Conservation (phyloP, 2,888 invertebrate genomes). For the Leucophenga maculata region DNA sequence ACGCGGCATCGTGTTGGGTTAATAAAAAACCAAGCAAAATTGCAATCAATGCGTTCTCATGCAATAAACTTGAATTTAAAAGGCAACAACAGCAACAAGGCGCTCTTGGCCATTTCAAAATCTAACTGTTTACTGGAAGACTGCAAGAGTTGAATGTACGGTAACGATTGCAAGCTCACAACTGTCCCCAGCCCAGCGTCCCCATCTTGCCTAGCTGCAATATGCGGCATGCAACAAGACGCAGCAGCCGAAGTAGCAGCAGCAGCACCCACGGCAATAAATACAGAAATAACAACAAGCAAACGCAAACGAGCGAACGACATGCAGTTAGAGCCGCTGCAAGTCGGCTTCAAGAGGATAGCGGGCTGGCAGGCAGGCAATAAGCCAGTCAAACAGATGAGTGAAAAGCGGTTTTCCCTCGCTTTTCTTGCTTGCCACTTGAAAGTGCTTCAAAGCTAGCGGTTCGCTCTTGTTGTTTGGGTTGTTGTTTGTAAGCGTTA, state of each 20-base stretch:
- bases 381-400: slow-evolving; percentile 26
- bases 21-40: slow-evolving; percentile 13
- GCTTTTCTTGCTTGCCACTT: too few relatives aligned
- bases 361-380: neutral
- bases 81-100: slow-evolving; percentile 16
- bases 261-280: slow-evolving; percentile 61
- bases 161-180: neutral
- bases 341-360: neutral
- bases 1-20: neutral
- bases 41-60: slow-evolving; percentile 52
- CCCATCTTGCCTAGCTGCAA: neutral
- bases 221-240: slow-evolving; percentile 58
- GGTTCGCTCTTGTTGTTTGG: neutral
- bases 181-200: neutral
- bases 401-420: too few relatives aligned
- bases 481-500: slow-evolving; percentile 43
- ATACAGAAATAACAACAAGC: slow-evolving; percentile 21
- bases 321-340: slow-evolving; percentile 9
- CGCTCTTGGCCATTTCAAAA: slow-evolving; percentile 63
- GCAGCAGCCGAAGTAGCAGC: slow-evolving; percentile 34
- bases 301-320: slow-evolving; percentile 9
- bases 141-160: slow-evolving; percentile 63
- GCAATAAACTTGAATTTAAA: slow-evolving; percentile 57
- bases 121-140: slow-evolving; percentile 62
- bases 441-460: too few relatives aligned